Conservation (phyloP, 2,797 vertebrate species). For the Brachyrhaphis roseni region DNA sequence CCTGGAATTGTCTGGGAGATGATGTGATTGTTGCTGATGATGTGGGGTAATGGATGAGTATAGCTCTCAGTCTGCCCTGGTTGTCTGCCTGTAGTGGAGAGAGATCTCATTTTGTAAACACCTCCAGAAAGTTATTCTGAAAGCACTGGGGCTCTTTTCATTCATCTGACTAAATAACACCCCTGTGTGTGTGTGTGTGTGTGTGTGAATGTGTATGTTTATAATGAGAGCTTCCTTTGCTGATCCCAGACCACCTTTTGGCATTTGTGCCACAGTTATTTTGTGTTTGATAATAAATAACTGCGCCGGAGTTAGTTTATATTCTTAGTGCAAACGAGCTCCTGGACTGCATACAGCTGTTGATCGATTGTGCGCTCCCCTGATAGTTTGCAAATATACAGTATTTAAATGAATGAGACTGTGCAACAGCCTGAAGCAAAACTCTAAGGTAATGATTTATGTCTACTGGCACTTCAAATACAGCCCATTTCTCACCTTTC, state of each 20-base stretch:
- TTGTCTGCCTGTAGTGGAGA: slow-evolving; percentile 35
- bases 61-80: slow-evolving; percentile 56
- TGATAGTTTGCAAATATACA: slow-evolving; percentile 68
- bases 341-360: slow-evolving; percentile 56
- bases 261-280: slow-evolving; percentile 58
- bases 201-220: slow-evolving; percentile 42
- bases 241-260: slow-evolving; percentile 66
- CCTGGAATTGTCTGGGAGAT: slow-evolving; percentile 68
- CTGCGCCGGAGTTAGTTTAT: slow-evolving; percentile 57
- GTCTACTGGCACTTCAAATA: slow-evolving; percentile 59
- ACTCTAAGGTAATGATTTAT: slow-evolving; percentile 70
- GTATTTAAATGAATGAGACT: slow-evolving; percentile 74
- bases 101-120: slow-evolving; percentile 57
- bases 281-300: slow-evolving; percentile 65
- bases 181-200: slow-evolving; percentile 28
- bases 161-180: slow-evolving; percentile 47
- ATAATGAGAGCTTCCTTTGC: slow-evolving; percentile 56
- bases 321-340: slow-evolving; percentile 69
- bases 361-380: slow-evolving; percentile 70
- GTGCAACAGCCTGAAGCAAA: slow-evolving; percentile 70
- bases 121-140: slow-evolving; percentile 43
- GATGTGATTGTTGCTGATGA: slow-evolving; percentile 75
- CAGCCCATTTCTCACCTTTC: slow-evolving; percentile 69
- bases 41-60: slow-evolving; percentile 67
- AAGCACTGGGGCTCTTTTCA: slow-evolving; percentile 31